phyloP scores from a whole-genome alignment of 2,113 vertebrate genomes.

The Uria aalge region DNA sequence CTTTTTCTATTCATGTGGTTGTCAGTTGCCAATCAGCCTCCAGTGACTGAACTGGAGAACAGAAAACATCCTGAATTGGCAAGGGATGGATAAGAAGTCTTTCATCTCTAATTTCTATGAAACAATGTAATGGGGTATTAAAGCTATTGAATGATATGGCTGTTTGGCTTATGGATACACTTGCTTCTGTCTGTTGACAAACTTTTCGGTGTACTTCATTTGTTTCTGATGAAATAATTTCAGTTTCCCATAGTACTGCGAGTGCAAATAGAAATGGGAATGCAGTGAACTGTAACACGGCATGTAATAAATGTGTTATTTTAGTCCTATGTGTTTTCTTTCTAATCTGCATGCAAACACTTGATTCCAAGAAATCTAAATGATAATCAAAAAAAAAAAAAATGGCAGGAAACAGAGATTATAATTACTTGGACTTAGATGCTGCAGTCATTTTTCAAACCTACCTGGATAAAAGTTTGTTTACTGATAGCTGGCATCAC shows the following conservation, averaged over 20 bases:
- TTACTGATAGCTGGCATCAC: neutral
- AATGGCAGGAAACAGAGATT: neutral
- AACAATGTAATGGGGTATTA: slow-evolving; percentile 15
- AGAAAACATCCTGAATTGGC: slow-evolving; percentile 45
- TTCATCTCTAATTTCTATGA: slow-evolving; percentile 45
- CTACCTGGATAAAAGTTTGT: neutral
- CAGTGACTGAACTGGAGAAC: slow-evolving; percentile 19
- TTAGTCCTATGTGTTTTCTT: slow-evolving; percentile 17
- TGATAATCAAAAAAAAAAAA: neutral
- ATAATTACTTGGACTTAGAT: neutral
- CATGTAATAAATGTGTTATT: slow-evolving; percentile 30
- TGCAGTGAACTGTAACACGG: neutral
- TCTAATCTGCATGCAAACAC: neutral
- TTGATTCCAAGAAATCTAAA: neutral
- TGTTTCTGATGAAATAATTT: slow-evolving; percentile 47
- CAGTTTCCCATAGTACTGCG: neutral
- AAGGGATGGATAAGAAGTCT: slow-evolving; percentile 38
- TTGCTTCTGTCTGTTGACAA: slow-evolving; percentile 43
- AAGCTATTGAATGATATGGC: slow-evolving; percentile 13
- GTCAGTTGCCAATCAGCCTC: slow-evolving; percentile 49
- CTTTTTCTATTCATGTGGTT: slow-evolving; percentile 27
- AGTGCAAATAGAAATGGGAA: neutral
- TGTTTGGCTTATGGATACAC: slow-evolving; percentile 34
- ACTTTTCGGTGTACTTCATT: slow-evolving; percentile 36
- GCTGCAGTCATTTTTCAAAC: neutral